phyloP scores from a whole-genome alignment of 2,113 vertebrate species.

The Lanius ludovicianus region DNA sequence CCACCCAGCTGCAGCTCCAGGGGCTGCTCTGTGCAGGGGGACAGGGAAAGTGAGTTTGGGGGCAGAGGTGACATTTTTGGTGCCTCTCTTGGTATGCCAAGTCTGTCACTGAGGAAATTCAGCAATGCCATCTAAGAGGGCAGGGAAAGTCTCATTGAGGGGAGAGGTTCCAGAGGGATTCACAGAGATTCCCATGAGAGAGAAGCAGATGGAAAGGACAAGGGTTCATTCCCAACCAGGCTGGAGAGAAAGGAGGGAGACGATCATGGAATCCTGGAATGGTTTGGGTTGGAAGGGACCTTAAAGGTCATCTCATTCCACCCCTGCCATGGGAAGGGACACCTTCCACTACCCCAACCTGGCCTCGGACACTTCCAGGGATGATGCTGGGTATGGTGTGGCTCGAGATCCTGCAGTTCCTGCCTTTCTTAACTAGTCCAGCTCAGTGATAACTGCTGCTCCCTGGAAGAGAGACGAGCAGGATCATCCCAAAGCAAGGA shows the following conservation, averaged over 20 bases:
- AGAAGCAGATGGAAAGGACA: neutral
- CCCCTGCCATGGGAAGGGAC: neutral
- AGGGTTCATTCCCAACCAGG: neutral
- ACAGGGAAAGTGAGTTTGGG: fast-evolving
- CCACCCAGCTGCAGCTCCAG: fast-evolving
- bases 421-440: fast-evolving
- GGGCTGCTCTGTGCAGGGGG: neutral
- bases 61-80: fast-evolving
- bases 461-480: neutral
- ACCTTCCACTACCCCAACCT: neutral
- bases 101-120: neutral
- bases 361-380: neutral
- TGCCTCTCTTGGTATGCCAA: neutral
- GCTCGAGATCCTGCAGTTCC: neutral
- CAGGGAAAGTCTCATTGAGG: neutral
- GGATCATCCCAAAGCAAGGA: neutral
- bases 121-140: fast-evolving
- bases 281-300: neutral
- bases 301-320: neutral
- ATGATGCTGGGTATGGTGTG: neutral
- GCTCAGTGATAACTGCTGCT: neutral
- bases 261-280: fast-evolving
- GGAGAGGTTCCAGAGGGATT: neutral
- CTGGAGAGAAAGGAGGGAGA: neutral
- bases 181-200: neutral